Evolutionary conservation across 2,797 vertebrate genomes (phyloP).

Genomic region (Benthosema pterotum): DNA sequence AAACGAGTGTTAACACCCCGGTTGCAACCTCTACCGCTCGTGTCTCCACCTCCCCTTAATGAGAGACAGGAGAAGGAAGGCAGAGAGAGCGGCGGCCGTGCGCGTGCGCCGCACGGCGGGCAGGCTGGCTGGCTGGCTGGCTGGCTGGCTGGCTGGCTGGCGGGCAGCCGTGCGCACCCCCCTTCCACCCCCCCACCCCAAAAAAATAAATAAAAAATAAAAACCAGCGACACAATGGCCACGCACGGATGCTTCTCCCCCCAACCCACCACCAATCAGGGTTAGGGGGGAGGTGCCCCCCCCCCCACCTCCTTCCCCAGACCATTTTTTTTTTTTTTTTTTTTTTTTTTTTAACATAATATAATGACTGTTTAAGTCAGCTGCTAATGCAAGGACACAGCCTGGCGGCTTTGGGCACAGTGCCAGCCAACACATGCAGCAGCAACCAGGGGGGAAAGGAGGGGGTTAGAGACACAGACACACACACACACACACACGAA

Average conservation of each 20-base stretch:
- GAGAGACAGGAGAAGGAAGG: conserved; percentile 21
- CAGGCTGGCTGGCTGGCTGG: too few species aligned
- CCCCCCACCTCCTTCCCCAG: conserved; percentile 1
- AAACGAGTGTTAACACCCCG: conserved; percentile 28
- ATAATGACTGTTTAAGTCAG: conserved; percentile 80
- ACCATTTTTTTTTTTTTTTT: conserved; percentile 54
- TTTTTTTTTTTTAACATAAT: conserved; percentile 80
- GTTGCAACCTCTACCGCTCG: conserved; percentile 48
- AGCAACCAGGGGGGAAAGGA: conserved; percentile 61
- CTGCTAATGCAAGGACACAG: conserved; percentile 62
- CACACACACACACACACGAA: neutral
- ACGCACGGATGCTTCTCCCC: too few species aligned
- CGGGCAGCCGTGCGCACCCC: too few species aligned
- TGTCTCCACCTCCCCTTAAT: conserved; percentile 66
- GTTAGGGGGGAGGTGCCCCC: conserved; percentile 49
- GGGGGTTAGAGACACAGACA: conserved; percentile 5
- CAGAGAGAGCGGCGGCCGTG: conserved; percentile 4
- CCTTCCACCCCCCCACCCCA: too few species aligned
- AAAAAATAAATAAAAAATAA: too few species aligned
- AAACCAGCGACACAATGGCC: too few species aligned
- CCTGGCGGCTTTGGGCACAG: conserved; percentile 73
- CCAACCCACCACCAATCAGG: conserved; percentile 10
- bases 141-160: too few species aligned
- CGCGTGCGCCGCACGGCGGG: conserved; percentile 3
- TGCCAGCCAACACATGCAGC: conserved; percentile 77